A percentile compares a stretch with the other conserved stretches of the same genome.
phyloP scores from a whole-genome alignment of 2,113 vertebrate genomes.

The Archilochus colubris region DNA sequence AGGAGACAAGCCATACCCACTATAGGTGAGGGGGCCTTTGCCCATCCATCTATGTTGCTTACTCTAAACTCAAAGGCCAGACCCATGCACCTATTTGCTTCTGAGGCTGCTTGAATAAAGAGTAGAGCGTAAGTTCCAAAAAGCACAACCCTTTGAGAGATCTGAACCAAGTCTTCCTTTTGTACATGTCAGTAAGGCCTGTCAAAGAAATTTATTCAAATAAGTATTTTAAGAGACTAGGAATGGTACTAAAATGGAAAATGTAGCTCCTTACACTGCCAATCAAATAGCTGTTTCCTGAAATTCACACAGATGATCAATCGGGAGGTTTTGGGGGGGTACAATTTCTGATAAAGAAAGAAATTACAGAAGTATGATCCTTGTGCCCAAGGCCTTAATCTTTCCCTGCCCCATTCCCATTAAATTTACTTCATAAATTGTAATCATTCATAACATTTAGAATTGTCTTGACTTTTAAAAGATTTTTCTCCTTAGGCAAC shows the following conservation, averaged over 20 bases:
- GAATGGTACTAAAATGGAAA: not conserved
- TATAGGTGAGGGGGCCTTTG: not conserved
- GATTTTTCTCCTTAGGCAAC: slow-evolving; percentile 42
- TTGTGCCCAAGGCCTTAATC: not conserved
- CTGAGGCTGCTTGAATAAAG: not conserved
- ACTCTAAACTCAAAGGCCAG: not conserved
- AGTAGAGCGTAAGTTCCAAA: not conserved
- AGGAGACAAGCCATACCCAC: not conserved
- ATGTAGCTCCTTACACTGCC: not conserved
- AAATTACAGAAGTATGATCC: not conserved
- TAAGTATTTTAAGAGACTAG: not conserved
- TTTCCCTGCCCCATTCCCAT: not conserved
- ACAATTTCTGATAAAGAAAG: not conserved
- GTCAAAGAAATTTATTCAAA: not conserved
- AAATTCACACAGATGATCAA: not conserved
- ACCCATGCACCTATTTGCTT: not conserved
- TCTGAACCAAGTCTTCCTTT: not conserved
- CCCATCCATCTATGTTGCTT: not conserved
- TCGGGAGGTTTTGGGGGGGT: not conserved
- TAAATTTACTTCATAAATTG: slow-evolving; percentile 35
- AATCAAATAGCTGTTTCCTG: not conserved
- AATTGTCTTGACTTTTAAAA: slow-evolving; percentile 51
- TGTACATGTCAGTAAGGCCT: not conserved
- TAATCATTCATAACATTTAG: slow-evolving; percentile 26
- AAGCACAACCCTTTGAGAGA: not conserved